These are phyloP conservation scores for Oxycera nigricornis DNA, from an alignment of 2,888 invertebrate species.

Conservation along the genomic window DNA sequence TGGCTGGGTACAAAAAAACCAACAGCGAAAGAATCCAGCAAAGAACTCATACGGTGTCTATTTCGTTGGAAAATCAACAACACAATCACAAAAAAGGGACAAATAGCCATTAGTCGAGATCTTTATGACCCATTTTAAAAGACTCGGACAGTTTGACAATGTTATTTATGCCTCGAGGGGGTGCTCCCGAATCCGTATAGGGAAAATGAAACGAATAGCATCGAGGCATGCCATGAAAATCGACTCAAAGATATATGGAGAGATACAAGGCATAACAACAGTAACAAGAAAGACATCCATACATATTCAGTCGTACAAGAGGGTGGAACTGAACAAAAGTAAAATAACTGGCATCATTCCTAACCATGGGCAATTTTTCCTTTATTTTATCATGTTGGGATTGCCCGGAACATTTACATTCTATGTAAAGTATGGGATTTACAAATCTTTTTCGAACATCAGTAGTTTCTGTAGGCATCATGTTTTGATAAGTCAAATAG, in stretches of 20 bases:
- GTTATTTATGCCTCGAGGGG: slow-evolving; percentile 45
- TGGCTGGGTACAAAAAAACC: slow-evolving; percentile 31
- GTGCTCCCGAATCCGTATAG: slow-evolving; percentile 21
- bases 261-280: neutral
- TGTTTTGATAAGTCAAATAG: too few species aligned
- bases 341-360: slow-evolving; percentile 5
- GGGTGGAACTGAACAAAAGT: neutral
- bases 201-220: slow-evolving; percentile 29
- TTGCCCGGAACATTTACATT: too few species aligned
- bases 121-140: slow-evolving; percentile 47
- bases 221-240: slow-evolving; percentile 28
- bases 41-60: neutral
- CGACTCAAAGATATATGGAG: neutral
- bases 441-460: too few species aligned
- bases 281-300: neutral
- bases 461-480: too few species aligned
- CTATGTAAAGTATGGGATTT: too few species aligned
- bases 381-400: slow-evolving; percentile 19
- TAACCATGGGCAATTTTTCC: slow-evolving; percentile 26
- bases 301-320: neutral
- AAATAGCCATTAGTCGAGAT: slow-evolving; percentile 43
- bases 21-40: slow-evolving; percentile 20
- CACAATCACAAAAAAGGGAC: slow-evolving; percentile 30
- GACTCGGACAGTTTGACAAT: slow-evolving; percentile 45
- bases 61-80: neutral